Percentiles rank a stretch among this genome's conserved stretches.
phyloP scores from a whole-genome alignment of 2,888 invertebrate genomes.

The Macaria notata region DNA sequence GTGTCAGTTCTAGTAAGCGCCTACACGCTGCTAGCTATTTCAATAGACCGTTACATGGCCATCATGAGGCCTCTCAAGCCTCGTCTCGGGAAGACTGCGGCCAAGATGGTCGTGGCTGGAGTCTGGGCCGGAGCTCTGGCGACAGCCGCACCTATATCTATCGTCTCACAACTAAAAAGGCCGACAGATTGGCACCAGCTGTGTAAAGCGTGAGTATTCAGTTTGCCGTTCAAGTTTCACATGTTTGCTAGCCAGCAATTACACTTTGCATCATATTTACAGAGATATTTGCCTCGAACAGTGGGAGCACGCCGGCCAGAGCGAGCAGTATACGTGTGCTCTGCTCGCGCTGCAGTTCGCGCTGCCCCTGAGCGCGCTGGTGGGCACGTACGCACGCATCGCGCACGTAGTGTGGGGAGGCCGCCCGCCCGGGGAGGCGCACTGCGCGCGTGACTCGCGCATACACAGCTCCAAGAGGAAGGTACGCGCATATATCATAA shows the following conservation, averaged over 20 bases:
- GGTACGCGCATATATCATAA: conserved; percentile 74
- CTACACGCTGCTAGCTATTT: conserved; percentile 95
- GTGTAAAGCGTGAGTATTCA: conserved; percentile 84
- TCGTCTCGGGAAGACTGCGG: conserved; percentile 87
- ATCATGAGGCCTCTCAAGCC: conserved; percentile 94
- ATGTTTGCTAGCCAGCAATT: no score
- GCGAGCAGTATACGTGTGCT: conserved; percentile 88
- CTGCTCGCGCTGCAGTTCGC: conserved; percentile 92
- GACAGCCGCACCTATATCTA: conserved; percentile 91
- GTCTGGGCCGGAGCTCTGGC: conserved; percentile 90
- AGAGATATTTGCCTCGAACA: conserved; percentile 88
- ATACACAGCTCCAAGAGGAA: conserved; percentile 94
- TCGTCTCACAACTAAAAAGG: conserved; percentile 86
- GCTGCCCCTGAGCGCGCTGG: conserved; percentile 89
- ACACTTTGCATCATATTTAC: conserved; percentile 44
- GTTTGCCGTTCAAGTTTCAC: no score
- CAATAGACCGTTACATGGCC: conserved; percentile 94
- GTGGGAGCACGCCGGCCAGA: conserved; percentile 85
- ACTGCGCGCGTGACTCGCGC: conserved; percentile 90
- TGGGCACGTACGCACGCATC: conserved; percentile 93
- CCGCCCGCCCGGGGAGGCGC: conserved; percentile 93
- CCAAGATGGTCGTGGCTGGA: conserved; percentile 85
- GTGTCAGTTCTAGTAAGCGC: conserved; percentile 92
- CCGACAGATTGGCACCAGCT: conserved; percentile 84
- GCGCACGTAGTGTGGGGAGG: conserved; percentile 94